Percentiles rank a stretch among this genome's conserved stretches.
Conservation (phyloP, 2,888 invertebrate genomes). For the Cyrtodaria siliqua region DNA sequence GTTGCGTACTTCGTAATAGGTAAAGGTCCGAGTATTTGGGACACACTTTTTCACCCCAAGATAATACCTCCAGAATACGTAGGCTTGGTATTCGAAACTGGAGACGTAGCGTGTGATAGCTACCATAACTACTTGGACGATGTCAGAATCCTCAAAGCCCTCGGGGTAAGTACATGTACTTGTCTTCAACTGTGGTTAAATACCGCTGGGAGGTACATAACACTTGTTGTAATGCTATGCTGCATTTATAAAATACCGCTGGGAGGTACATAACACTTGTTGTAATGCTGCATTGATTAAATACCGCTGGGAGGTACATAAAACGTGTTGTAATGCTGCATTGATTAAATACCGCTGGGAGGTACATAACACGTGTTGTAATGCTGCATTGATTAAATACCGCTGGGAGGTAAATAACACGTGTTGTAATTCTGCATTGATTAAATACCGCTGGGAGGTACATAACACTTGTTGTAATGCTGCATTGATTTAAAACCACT, state of each 20-base stretch:
- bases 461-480: no score
- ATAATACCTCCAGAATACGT: slow-evolving; percentile 85
- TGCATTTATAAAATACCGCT: background rate
- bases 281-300: background rate
- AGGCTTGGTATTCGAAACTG: slow-evolving; percentile 87
- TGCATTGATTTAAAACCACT: no score
- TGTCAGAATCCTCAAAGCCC: slow-evolving; percentile 87
- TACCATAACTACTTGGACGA: slow-evolving; percentile 90
- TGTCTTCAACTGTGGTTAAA: no score
- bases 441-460: no score
- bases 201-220: background rate
- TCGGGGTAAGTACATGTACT: slow-evolving; percentile 54
- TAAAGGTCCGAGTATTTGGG: slow-evolving; percentile 86
- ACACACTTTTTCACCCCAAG: slow-evolving; percentile 82
- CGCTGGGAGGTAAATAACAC: no score
- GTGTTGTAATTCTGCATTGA: no score
- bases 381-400: no score
- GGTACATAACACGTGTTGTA: no score
- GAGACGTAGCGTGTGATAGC: slow-evolving; percentile 90
- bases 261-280: background rate
- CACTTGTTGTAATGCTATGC: no score
- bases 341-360: background rate
- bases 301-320: background rate
- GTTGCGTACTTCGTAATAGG: no score
- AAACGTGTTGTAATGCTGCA: background rate